Base-by-base conservation (phyloP, 2,888 invertebrate genomes). In the Phlogophora meticulosa region DNA sequence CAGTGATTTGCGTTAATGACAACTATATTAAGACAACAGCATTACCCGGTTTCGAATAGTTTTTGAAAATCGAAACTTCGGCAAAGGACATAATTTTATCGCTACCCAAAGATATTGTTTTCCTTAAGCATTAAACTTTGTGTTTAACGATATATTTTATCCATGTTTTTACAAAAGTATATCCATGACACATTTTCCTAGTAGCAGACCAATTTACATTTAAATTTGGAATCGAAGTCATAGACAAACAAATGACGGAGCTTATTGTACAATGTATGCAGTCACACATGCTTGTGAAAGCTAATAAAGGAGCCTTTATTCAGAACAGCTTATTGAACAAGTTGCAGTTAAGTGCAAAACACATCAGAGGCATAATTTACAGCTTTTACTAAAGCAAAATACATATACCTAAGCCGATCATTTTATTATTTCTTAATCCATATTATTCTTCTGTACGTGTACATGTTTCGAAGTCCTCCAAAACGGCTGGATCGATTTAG, bases 201-300 rank as follows among this genome's bases (percentile, higher is more conserved):
- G 32, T 51, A 66, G 13, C 1, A 34, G 20, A 42, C 7, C 11
- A 42, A 11, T 11, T 20, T 38, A 9, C 24, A 7, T 58, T 38
- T 59, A 5, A 34, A 1, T 65, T 59, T 42, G 4, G 22, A n/a
- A 65, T 67, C 7, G 7, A 20, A n/a, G 3, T 43, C 42, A 36
- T 55, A 36, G 13, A 20, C 56, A 55, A 68, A 43, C 20, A 36
- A 22, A 56, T 56, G 42, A 10, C n/a, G 7, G 28, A 17, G 24
- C 36, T 43, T 28, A 10, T 68, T 68, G 69, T 43, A 32, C 28
- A 68, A 68, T 43, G 22, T 17, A 15, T 17, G 42, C 1, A 20
- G 1, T 43, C 17, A 36, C 28, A 15, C 17, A 22, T 17, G 34
- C 13, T 22, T 65, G 56, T 43, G 42, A 67, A 68, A 67, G 24